A percentile compares a stretch with the other conserved stretches of the same genome.
These are phyloP conservation scores for Caenorhabditis latens DNA, from an alignment of 1,140 invertebrate species.

Conservation along the genomic window DNA sequence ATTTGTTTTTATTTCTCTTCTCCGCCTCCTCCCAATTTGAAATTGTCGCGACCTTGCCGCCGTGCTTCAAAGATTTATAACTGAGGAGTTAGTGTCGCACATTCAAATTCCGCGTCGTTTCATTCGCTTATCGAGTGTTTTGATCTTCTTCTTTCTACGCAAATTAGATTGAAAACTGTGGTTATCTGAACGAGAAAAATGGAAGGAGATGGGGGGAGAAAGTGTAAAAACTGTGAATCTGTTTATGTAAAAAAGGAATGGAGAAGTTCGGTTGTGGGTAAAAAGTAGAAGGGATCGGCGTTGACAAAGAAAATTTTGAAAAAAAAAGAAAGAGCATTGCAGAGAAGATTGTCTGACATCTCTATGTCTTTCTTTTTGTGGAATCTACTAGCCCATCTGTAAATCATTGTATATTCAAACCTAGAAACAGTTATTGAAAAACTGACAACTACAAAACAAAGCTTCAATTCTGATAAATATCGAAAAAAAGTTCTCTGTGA, in stretches of 20 bases:
- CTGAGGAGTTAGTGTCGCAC: slow-evolving; percentile 14
- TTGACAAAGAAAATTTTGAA: too few species aligned
- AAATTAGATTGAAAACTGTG: slow-evolving; percentile 39
- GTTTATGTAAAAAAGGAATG: neutral
- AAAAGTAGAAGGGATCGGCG: neutral
- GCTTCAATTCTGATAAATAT: too few species aligned
- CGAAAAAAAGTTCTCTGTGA: too few species aligned
- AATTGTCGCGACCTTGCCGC: slow-evolving; percentile 2
- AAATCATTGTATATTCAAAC: too few species aligned
- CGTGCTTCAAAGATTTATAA: slow-evolving; percentile 46
- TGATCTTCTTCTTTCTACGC: neutral
- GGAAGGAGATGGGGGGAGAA: neutral
- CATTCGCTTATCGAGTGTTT: slow-evolving; percentile 32
- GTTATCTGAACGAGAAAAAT: slow-evolving; percentile 39
- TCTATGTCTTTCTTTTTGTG: too few species aligned
- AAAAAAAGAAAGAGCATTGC: too few species aligned
- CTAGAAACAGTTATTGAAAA: too few species aligned
- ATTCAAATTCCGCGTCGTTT: slow-evolving; percentile 46
- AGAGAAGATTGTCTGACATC: too few species aligned
- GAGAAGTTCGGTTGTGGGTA: neutral
- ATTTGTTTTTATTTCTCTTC: neutral
- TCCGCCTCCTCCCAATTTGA: neutral
- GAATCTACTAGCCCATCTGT: too few species aligned
- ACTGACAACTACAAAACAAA: too few species aligned
- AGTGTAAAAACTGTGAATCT: slow-evolving; percentile 45